Base-by-base conservation (phyloP, 1,140 invertebrate species). In the Drosophila eugracilis region DNA sequence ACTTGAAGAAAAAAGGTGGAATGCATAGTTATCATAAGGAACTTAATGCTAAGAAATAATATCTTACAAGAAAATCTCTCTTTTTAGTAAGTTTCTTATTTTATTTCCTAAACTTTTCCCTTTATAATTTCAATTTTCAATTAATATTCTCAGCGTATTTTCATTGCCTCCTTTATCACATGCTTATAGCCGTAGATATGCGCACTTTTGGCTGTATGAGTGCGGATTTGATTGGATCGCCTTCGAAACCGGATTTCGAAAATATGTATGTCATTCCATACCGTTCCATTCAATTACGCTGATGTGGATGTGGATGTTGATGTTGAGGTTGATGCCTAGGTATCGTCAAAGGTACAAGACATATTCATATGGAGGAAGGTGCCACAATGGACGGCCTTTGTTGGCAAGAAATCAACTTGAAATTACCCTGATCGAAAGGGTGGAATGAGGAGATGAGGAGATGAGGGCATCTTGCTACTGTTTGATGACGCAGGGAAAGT, bases 231-330 rank as follows among this genome's bases (percentile, higher is more conserved):
- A 84, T 85, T 85, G 62, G 70, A 83, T 78, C 84, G 59, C 65
- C 54, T 78, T 83, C 80, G 66, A 84, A 84, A 84, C 79, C 80
- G 79, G 79, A 84, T 84, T 83, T 84, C 42, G 14, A 70, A 80
- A 81, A 80, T 75, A 81, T 71, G 69, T 76, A 72, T 80, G 63
- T 58, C 62, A 76, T 58, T 58, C 48, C 63, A 41, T 67, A 52
- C 36, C 65, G 49, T 69, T 67, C 60, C 63, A 66, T 66, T 67
- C 63, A 69, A 70, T 57, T 70, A 57, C 65, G 49, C 50, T 19
- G 41, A n/a, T n/a, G n/a, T n/a, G n/a, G n/a, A n/a, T n/a, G n/a
- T n/a, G n/a, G n/a, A n/a, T n/a, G n/a, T n/a, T n/a, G n/a, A n/a
- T n/a, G n/a, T n/a, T n/a, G n/a, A n/a, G n/a, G n/a, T n/a, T n/a